Evolutionary conservation across 1,140 invertebrate genomes (phyloP), one percentile per base, ranked within the genome.

Genomic region (Lepidostoma basale): DNA sequence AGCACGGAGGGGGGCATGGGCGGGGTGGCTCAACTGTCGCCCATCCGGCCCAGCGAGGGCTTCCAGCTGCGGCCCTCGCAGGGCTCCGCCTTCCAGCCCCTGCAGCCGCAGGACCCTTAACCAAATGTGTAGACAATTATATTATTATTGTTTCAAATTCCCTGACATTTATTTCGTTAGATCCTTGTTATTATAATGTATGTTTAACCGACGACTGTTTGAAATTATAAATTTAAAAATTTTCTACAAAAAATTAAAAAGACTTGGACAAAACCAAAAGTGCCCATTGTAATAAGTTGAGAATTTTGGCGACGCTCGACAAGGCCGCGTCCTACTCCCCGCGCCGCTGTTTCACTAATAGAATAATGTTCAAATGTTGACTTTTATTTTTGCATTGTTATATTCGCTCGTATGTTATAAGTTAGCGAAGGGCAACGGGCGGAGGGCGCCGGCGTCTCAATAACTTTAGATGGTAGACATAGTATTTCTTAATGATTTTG

Each of bases 61-160:
- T 92, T 92, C 83, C 89, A 92, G 72, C 83, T 94, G 75, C 89
- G 90, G 75, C 91, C 91, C 60, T 93, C 91, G 76, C 85, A 89
- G 68, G 89, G 91, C 68, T 93, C 92, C 40, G 92, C 92, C 68
- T 94, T 94, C 82, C 87, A 91, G 79, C 89, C 90, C 70, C 83
- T 92, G 67, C 87, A 89, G 76, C 88, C 89, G 67, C 80, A 23
- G 44, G 18, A 14, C n/a, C 59, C 49, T 70, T 67, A 67, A 60
- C 59, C 60, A 69, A 69, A 74, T 69, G 58, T 73, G 56, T 62
- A 72, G 60, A 72, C n/a, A 62, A 62, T 69, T 69, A n/a, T n/a
- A 60, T 68, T 63, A 58, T 56, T 63, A 69, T 69, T 42, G 67
- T 69, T 69, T 68, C n/a, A 42, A 68, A 28, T 52, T 26, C 54